phyloP scores from a whole-genome alignment of 2,888 invertebrate species.

The Brachyptera risi region DNA sequence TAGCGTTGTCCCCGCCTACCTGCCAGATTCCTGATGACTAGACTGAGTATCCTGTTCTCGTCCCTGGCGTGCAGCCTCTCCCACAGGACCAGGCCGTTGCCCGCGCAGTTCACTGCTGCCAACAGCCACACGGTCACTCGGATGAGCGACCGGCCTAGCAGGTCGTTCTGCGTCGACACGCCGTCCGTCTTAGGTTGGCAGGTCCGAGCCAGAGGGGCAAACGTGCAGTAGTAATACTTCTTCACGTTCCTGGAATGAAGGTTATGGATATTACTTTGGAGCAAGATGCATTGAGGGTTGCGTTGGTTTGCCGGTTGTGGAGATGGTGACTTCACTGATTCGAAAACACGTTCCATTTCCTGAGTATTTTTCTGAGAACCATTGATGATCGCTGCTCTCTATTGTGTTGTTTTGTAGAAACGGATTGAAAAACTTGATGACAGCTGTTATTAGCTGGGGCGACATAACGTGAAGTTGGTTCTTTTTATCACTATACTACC shows the following conservation, averaged over 20 bases:
- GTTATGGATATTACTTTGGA: background rate
- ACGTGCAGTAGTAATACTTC: slow-evolving; percentile 59
- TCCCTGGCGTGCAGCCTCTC: slow-evolving; percentile 56
- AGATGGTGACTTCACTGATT: too few species aligned
- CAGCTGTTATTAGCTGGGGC: too few species aligned
- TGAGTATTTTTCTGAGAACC: too few species aligned
- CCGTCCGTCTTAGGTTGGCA: slow-evolving; percentile 60
- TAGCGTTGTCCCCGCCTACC: slow-evolving; percentile 44
- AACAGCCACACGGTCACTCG: slow-evolving; percentile 60
- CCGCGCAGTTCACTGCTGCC: slow-evolving; percentile 54
- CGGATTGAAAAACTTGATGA: too few species aligned
- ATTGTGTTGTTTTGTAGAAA: too few species aligned
- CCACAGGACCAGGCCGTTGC: slow-evolving; percentile 61
- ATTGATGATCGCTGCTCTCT: too few species aligned
- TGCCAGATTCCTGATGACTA: slow-evolving; percentile 62
- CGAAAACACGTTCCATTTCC: too few species aligned
- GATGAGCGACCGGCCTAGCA: slow-evolving; percentile 54
- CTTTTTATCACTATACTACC: too few species aligned
- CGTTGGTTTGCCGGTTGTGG: too few species aligned
- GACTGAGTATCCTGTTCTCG: slow-evolving; percentile 58
- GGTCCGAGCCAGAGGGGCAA: slow-evolving; percentile 52
- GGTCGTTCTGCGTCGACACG: slow-evolving; percentile 56
- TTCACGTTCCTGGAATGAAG: slow-evolving; percentile 54
- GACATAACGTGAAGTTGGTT: too few species aligned
- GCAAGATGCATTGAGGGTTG: too few species aligned